Percentiles rank a stretch among this genome's conserved stretches.
Evolutionary conservation across 2,888 invertebrate species (phyloP).

Genomic region (Dromius quadrimaculatus): DNA sequence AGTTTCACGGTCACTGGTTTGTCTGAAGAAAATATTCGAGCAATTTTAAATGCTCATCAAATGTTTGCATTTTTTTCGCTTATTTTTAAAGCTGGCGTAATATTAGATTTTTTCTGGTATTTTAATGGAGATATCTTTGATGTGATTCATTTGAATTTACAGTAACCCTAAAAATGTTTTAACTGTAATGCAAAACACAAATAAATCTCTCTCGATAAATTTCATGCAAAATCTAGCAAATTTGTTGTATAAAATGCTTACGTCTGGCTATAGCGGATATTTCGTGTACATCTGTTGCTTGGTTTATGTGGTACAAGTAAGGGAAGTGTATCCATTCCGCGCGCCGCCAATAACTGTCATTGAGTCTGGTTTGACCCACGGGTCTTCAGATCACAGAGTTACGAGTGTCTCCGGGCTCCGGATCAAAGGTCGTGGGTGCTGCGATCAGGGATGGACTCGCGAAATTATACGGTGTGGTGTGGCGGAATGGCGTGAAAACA

Average conservation of each 20-base stretch:
- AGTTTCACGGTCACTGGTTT: conserved; percentile 46
- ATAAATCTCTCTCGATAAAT: too few species aligned
- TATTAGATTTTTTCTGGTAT: too few species aligned
- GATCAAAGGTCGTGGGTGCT: conserved; percentile 32
- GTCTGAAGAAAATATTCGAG: too few species aligned
- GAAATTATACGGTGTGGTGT: conserved; percentile 16
- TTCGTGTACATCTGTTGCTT: conserved; percentile 13
- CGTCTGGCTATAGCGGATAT: conserved; percentile 10
- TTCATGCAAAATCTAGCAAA: not conserved
- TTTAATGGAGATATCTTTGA: too few species aligned
- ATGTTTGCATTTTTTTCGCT: too few species aligned
- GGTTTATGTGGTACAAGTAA: conserved; percentile 4
- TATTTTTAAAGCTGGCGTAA: too few species aligned
- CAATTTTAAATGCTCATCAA: too few species aligned
- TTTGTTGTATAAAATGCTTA: not conserved
- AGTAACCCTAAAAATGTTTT: too few species aligned
- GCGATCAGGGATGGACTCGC: conserved; percentile 30
- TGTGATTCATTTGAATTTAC: too few species aligned
- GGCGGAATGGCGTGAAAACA: not conserved
- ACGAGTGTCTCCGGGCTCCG: conserved; percentile 42
- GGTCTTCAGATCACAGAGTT: conserved; percentile 50
- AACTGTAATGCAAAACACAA: too few species aligned
- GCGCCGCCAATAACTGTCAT: conserved; percentile 42
- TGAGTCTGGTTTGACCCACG: conserved; percentile 31
- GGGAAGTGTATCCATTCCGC: conserved; percentile 22